Percentiles rank a stretch among this genome's conserved stretches.
Conservation (phyloP, 2,113 vertebrate species). For the Nanorana parkeri region DNA sequence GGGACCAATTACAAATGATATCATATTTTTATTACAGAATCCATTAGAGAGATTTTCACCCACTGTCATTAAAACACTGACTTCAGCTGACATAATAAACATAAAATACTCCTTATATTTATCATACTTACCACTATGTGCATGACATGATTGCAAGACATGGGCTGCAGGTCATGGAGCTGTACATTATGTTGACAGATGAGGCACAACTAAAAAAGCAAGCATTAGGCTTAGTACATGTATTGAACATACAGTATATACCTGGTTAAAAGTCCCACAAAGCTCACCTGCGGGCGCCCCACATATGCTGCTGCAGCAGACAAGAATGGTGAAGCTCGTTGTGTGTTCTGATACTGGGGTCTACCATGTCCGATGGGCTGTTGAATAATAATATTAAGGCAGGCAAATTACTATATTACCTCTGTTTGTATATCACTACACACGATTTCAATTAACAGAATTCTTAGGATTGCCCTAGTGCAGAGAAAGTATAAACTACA, state of each 20-base stretch:
- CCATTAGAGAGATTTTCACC: too few species aligned
- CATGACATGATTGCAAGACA: slow-evolving; percentile 83
- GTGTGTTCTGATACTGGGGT: slow-evolving; percentile 67
- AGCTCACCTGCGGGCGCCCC: slow-evolving; percentile 73
- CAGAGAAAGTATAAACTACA: too few species aligned
- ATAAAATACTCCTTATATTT: background rate
- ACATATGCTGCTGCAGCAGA: slow-evolving; percentile 73
- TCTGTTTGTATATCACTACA: too few species aligned
- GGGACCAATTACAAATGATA: too few species aligned
- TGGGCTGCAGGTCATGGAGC: slow-evolving; percentile 79
- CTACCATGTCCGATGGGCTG: slow-evolving; percentile 74
- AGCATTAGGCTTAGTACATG: background rate
- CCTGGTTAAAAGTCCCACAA: background rate
- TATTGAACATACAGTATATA: background rate
- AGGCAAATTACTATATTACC: too few species aligned
- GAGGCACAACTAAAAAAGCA: slow-evolving; percentile 81
- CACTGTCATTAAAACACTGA: too few species aligned
- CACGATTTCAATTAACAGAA: too few species aligned
- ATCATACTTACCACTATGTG: slow-evolving; percentile 82
- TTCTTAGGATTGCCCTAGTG: too few species aligned
- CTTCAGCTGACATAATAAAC: too few species aligned
- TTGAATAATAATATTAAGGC: slow-evolving; percentile 7
- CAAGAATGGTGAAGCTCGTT: slow-evolving; percentile 63
- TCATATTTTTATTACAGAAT: too few species aligned
- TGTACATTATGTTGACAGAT: slow-evolving; percentile 90